Base-by-base conservation (phyloP, 2,113 vertebrate genomes). In the Talpa occidentalis region DNA sequence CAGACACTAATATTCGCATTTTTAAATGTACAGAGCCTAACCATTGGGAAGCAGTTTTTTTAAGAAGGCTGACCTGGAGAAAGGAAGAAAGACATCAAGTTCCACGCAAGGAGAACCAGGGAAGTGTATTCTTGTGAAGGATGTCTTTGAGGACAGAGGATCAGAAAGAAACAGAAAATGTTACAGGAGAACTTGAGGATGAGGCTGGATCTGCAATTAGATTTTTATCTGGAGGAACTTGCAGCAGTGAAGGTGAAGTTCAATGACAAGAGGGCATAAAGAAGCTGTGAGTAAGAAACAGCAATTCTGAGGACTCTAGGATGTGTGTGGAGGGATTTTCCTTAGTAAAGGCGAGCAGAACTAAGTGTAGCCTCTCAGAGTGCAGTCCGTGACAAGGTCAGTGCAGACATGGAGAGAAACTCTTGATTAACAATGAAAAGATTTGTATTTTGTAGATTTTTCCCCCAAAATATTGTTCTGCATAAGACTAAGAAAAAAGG, bases 171-270 rank as follows among this genome's bases (percentile, higher is more conserved):
- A 32, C 9, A 35, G 10, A 7, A 74, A 60, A 24, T 24, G 37
- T 3, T 1, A 6, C 0, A 12, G 47, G 30, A 86, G 59, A 47
- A 15, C 1, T 2, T 22, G 24, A n/a, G 11, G 10, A 10, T 1
- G 26, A 80, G 9, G 67, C 12, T 17, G 59, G 24, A 37, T 1
- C 72, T 62, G 76, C 19, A 1, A 28, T 3, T 30, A 2, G 72
- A 5, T 59, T 54, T 91, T 91, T 86, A 21, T 76, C 26, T 59
- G n/a, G 42, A 84, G 35, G 21, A 44, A 28, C 19, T 56, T 77
- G 47, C 15, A 26, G 47, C 40, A 4, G 22, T 30, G 79, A 60
- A 26, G 19, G 24, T 67, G 72, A 84, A 15, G 5, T 78, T 64
- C 56, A 24, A 30, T 8, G 32, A 62, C 4, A 19, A 22, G 56